A percentile compares a stretch with the other conserved stretches of the same genome.
These are phyloP conservation scores for Falco punctatus DNA, from an alignment of 2,113 vertebrate species.

Conservation along the genomic window DNA sequence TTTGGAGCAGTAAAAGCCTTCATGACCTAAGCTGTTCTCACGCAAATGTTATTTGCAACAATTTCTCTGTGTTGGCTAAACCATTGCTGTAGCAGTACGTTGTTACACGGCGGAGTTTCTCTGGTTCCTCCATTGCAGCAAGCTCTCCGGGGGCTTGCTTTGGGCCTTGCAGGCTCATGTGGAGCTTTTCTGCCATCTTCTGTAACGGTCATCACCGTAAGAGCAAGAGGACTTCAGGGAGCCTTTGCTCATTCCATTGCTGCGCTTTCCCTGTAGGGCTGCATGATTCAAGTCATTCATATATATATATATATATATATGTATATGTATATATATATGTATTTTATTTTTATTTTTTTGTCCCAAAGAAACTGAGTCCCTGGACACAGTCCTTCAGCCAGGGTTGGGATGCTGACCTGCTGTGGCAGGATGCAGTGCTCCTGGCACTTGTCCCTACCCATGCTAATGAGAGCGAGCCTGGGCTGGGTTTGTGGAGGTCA, in stretches of 20 bases:
- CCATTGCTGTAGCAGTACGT: neutral
- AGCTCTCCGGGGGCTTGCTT: neutral
- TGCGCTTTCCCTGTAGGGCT: neutral
- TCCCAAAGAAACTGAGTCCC: neutral
- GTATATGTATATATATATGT: no score
- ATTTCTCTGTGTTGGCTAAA: neutral
- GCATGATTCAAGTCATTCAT: neutral
- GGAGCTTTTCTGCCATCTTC: neutral
- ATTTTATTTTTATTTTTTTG: neutral
- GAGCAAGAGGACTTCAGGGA: neutral
- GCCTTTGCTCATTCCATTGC: neutral
- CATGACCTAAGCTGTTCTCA: neutral
- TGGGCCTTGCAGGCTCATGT: neutral
- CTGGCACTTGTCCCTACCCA: neutral
- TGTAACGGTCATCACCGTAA: neutral
- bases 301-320: no score
- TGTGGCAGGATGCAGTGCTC: neutral
- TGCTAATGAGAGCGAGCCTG: neutral
- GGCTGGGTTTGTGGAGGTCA: neutral
- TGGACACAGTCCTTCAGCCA: neutral
- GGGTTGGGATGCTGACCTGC: neutral
- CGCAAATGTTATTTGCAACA: neutral
- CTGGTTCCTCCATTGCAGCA: neutral
- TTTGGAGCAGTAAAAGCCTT: neutral
- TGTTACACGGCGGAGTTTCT: neutral